Percentiles rank a stretch among this genome's conserved stretches.
These are phyloP conservation scores for Monochamus alternatus DNA, from an alignment of 2,888 invertebrate species.

Conservation along the genomic window DNA sequence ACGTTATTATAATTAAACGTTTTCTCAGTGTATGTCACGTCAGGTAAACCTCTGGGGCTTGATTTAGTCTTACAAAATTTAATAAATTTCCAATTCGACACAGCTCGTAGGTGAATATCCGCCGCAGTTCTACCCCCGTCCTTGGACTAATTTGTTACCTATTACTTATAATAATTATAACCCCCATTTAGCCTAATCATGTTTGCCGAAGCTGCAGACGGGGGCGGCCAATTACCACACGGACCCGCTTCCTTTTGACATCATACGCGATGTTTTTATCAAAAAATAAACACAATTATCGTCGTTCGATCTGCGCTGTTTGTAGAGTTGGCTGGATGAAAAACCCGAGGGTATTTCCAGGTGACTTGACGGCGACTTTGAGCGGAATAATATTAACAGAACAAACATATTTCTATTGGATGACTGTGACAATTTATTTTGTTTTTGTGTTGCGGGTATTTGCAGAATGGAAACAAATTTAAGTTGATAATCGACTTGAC, in stretches of 20 bases:
- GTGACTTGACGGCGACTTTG: constrained; percentile 15
- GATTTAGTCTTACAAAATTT: too few species aligned
- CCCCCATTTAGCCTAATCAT: constrained; percentile 17
- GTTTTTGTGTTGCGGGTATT: not conserved
- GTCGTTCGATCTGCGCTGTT: constrained; percentile 25
- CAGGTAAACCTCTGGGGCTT: too few species aligned
- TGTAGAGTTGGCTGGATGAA: constrained; percentile 24
- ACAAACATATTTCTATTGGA: not conserved
- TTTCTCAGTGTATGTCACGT: too few species aligned
- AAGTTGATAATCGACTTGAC: too few species aligned
- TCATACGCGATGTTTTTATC: constrained; percentile 33
- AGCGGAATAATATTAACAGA: constrained; percentile 18
- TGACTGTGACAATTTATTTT: constrained; percentile 1
- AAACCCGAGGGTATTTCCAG: constrained; percentile 31
- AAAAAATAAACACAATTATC: constrained; percentile 39
- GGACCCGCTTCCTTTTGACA: constrained; percentile 24
- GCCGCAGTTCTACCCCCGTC: too few species aligned
- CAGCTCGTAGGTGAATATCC: too few species aligned
- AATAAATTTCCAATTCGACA: too few species aligned
- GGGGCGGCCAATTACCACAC: constrained; percentile 27
- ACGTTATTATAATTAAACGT: too few species aligned
- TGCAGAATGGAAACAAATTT: not conserved
- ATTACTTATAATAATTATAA: constrained; percentile 16
- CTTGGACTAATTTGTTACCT: not conserved
- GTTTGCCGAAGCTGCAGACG: constrained; percentile 12